Conservation (phyloP, 2,113 vertebrate species). For the Ciconia boyciana region DNA sequence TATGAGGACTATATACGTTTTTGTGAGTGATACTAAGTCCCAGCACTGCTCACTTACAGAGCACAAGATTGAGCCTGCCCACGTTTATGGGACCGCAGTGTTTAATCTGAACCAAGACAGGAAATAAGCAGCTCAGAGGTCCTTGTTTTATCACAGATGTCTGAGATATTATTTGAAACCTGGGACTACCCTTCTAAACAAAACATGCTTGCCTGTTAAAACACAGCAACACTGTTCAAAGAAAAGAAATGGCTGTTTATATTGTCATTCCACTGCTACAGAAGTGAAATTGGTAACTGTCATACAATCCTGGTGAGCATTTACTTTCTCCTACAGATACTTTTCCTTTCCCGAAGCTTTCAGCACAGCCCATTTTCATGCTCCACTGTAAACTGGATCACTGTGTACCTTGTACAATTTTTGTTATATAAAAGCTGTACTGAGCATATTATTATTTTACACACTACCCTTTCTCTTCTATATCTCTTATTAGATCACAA, state of each 20-base stretch:
- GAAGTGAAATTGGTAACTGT: background rate
- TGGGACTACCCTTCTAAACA: background rate
- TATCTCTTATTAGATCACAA: background rate
- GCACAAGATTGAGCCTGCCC: background rate
- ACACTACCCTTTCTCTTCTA: background rate
- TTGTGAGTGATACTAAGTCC: background rate
- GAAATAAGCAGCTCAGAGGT: background rate
- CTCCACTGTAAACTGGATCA: background rate
- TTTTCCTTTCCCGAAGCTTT: background rate
- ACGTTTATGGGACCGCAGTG: background rate
- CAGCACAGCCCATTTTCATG: background rate
- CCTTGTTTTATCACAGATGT: background rate
- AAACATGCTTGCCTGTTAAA: background rate
- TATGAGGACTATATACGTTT: background rate
- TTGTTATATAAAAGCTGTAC: background rate
- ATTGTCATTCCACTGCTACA: background rate
- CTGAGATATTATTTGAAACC: background rate
- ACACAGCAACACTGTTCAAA: background rate
- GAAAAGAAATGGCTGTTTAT: background rate
- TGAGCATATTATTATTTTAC: background rate
- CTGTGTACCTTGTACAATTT: background rate
- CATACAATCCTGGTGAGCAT: background rate
- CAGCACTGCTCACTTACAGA: background rate
- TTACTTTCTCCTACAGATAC: background rate
- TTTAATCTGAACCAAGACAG: background rate